Evolutionary conservation across 2,797 vertebrate genomes (phyloP), one percentile per base, ranked within the genome.

Genomic region (Poeciliopsis paucimaculata): DNA sequence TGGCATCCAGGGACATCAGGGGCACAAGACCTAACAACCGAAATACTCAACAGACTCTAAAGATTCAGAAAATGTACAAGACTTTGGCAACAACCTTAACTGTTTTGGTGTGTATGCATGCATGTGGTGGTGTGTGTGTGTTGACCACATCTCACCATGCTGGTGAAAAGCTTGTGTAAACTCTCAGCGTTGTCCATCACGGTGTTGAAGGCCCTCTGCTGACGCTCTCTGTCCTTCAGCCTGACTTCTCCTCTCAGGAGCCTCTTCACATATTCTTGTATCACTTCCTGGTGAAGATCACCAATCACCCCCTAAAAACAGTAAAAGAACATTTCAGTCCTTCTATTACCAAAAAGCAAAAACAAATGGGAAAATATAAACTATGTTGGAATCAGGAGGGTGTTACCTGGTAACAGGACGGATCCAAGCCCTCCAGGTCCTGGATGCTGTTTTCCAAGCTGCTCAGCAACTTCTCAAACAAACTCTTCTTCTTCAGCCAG

Each of bases 241-340:
- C 93, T 95, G 72, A 97, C 76, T 9, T 95, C 88, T 62, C 90
- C 95, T 88, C 93, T 97, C 90, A 98, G 91, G 80, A 99, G 95
- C 85, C 95, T 94, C 34, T 8, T 78, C 0, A 98, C 95, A 45
- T 98, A 97, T 39, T 97, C 96, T 1, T 84, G 94, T 16, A 97
- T 92, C 90, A 99, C 91, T 39, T 94, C 93, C 80, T 92, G 5
- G 0, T 99, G 95, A 20, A 98, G 84, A 5, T 72, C 92, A 62
- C 93, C 86, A 4, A 97, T 2, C 8, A 98, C 91, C 80, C 94
- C 95, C 98, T 99, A 86, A 7, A 87, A 75, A 43, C 0, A 72
- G 5, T 1, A 1, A 60, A 41, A 31, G 3, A 45, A 28, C 41
- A 28, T 43, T 12, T 43, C 12, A 12, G 39, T 70, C 11, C 10